These are phyloP conservation scores for Zele albiditarsus DNA, from an alignment of 2,888 invertebrate species.

Conservation along the genomic window DNA sequence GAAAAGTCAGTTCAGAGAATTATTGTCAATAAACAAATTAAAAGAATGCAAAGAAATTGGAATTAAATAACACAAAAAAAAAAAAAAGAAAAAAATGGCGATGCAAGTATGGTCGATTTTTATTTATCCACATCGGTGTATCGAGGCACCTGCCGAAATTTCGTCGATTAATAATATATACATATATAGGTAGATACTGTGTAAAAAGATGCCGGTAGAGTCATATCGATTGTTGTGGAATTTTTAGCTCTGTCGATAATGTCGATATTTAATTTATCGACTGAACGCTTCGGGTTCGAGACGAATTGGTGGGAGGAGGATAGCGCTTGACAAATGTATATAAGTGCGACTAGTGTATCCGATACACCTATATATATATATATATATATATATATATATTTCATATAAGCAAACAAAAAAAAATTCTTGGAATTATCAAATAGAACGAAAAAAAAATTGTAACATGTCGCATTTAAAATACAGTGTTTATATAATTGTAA, in stretches of 20 bases:
- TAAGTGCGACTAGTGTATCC: not conserved
- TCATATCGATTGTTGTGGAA: not conserved
- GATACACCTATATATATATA: not conserved
- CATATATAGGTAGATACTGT: not conserved
- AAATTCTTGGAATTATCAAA: not conserved
- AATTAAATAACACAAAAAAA: not conserved
- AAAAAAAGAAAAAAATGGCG: not conserved
- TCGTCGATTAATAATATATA: not conserved
- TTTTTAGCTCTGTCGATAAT: not conserved
- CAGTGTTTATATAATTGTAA: not conserved
- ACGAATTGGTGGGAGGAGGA: not conserved
- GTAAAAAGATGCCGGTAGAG: not conserved
- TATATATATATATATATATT: too few relatives aligned
- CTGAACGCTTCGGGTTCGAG: not conserved
- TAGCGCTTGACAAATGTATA: not conserved
- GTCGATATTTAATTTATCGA: not conserved
- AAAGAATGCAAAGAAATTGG: too few relatives aligned
- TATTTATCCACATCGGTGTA: not conserved
- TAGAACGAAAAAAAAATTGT: not conserved
- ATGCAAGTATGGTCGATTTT: not conserved
- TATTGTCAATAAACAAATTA: too few relatives aligned
- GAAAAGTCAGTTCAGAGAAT: too few relatives aligned
- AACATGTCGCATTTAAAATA: not conserved
- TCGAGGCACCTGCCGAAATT: constrained; percentile 3
- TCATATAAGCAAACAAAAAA: not conserved